Conservation (phyloP, 2,797 vertebrate species). For the Betta splendens region DNA sequence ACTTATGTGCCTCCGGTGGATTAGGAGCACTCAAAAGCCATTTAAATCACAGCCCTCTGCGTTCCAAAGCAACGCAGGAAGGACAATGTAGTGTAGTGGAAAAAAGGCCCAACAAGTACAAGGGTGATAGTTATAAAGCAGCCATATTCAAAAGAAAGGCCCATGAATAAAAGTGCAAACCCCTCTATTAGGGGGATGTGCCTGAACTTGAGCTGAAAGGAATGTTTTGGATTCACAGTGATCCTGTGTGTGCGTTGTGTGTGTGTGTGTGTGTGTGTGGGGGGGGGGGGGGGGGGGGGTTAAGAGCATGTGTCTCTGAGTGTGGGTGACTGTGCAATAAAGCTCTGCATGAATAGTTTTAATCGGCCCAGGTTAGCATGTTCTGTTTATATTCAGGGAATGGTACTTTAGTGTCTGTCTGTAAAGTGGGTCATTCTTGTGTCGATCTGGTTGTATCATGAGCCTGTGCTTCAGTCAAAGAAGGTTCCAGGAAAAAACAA, state of each 20-base stretch:
- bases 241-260: constrained; percentile 70
- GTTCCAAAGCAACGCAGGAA: constrained; percentile 64
- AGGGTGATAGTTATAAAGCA: constrained; percentile 75
- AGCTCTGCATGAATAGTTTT: constrained; percentile 54
- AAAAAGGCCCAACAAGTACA: constrained; percentile 53
- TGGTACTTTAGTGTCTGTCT: constrained; percentile 11
- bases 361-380: constrained; percentile 49
- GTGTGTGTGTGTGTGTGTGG: constrained; percentile 38
- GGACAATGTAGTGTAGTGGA: constrained; percentile 67
- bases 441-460: constrained; percentile 56
- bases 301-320: constrained; percentile 27
- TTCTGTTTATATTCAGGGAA: constrained; percentile 23
- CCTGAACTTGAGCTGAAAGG: constrained; percentile 81
- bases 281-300: constrained; percentile 37
- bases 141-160: constrained; percentile 74
- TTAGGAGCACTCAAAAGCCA: constrained; percentile 75
- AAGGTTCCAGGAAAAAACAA: constrained; percentile 52
- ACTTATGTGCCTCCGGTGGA: constrained; percentile 79
- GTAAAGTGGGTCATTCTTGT: background rate
- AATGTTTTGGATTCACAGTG: constrained; percentile 81
- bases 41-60: constrained; percentile 76
- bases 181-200: constrained; percentile 82
- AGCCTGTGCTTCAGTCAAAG: constrained; percentile 62
- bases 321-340: constrained; percentile 20
- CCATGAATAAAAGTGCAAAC: constrained; percentile 82